Percentiles rank a stretch among this genome's conserved stretches.
Evolutionary conservation across 2,113 vertebrate species (phyloP).

Genomic region (Terrapene triunguis): DNA sequence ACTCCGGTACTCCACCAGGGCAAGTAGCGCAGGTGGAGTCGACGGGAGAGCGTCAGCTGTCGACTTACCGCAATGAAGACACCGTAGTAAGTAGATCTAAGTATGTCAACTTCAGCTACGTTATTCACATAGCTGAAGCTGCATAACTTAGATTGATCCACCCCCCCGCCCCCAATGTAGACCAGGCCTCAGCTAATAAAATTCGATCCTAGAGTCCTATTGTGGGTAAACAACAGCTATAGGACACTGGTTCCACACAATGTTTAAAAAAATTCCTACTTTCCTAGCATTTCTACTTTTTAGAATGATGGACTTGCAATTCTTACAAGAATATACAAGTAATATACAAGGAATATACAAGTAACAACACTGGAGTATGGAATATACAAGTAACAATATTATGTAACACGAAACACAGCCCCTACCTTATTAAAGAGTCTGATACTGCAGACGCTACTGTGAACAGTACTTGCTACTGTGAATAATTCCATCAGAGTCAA

Average conservation of each 20-base stretch:
- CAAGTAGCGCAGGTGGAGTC: too few relatives aligned
- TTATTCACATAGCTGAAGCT: too few relatives aligned
- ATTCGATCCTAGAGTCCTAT: background rate
- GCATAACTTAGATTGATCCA: too few relatives aligned
- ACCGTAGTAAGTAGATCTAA: too few relatives aligned
- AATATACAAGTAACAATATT: background rate
- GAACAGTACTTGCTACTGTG: background rate
- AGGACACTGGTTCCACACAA: background rate
- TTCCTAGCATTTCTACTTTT: background rate
- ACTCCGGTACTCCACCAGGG: too few relatives aligned
- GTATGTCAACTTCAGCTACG: too few relatives aligned
- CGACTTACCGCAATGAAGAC: too few relatives aligned
- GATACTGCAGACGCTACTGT: background rate
- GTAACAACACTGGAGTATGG: background rate
- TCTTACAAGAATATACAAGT: background rate
- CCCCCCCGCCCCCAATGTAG: too few relatives aligned
- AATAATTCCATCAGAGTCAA: background rate
- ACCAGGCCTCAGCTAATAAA: background rate
- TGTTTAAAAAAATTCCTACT: background rate
- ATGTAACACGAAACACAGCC: background rate
- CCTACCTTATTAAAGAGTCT: background rate
- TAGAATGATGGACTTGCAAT: background rate
- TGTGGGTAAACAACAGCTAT: background rate
- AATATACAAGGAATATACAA: background rate
- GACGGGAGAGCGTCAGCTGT: too few relatives aligned